These are phyloP conservation scores for Phalacrocorax pelagicus DNA, from an alignment of 2,113 vertebrate species.

Conservation along the genomic window DNA sequence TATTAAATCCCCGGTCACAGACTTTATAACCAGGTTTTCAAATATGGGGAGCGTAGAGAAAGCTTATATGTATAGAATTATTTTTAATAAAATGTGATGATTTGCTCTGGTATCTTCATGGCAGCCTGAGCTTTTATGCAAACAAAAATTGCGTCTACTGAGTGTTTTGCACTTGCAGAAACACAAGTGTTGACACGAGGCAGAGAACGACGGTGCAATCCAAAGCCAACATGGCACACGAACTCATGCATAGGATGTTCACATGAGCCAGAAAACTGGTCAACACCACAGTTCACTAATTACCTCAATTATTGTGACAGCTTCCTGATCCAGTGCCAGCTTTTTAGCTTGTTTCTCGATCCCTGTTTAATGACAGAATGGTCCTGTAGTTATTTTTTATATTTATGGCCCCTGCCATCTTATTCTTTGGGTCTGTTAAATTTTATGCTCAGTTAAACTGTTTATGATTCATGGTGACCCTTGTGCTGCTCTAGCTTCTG, in stretches of 20 bases:
- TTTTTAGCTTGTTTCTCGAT: slow-evolving; percentile 6
- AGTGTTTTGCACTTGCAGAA: background rate
- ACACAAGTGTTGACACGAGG: fast-evolving
- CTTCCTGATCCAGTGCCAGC: background rate
- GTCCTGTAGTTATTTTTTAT: slow-evolving; percentile 41
- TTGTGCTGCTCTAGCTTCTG: background rate
- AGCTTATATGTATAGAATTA: background rate
- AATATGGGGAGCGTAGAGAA: background rate
- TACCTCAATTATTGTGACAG: background rate
- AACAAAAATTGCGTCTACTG: background rate
- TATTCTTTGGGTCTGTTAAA: slow-evolving; percentile 41
- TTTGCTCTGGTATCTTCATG: background rate
- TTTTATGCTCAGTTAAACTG: slow-evolving; percentile 33
- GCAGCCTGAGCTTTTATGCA: background rate
- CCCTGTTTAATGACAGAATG: background rate
- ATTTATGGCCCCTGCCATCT: slow-evolving; percentile 20
- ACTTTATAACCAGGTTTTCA: background rate
- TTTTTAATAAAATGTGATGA: background rate
- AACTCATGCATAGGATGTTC: background rate
- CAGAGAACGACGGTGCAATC: background rate
- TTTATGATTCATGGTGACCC: slow-evolving; percentile 3
- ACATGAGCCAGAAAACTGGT: background rate
- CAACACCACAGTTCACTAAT: background rate
- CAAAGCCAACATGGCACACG: background rate
- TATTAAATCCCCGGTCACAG: background rate